Conservation (phyloP, 2,888 invertebrate species). For the Helobdella robusta region DNA sequence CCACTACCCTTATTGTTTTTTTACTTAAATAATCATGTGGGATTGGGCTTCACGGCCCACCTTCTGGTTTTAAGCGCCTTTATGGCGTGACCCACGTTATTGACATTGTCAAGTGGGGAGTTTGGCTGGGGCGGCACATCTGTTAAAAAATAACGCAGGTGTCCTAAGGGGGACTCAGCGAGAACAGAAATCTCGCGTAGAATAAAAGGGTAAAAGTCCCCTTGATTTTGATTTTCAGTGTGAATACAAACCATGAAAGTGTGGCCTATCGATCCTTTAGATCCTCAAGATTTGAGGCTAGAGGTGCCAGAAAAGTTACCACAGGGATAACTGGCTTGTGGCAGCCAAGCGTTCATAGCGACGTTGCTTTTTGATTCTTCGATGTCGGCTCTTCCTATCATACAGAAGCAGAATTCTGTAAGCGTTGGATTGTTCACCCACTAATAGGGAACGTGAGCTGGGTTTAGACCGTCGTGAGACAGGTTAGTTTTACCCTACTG, state of each 20-base stretch:
- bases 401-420: too few relatives aligned
- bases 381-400: conserved; percentile 66
- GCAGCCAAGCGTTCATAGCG: conserved; percentile 60
- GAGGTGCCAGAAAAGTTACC: conserved; percentile 65
- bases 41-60: too few relatives aligned
- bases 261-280: conserved; percentile 62
- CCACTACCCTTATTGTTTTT: conserved; percentile 56
- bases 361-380: conserved; percentile 64
- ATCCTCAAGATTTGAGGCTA: conserved; percentile 46
- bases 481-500: too few relatives aligned
- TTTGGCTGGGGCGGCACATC: conserved; percentile 63
- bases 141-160: conserved; percentile 59
- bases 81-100: too few relatives aligned
- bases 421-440: too few relatives aligned
- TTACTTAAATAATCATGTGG: conserved; percentile 54
- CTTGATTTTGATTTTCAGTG: conserved; percentile 62
- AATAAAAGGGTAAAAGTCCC: conserved; percentile 63
- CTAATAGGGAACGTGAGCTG: too few relatives aligned
- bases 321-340: conserved; percentile 63
- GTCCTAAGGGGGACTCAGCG: conserved; percentile 58
- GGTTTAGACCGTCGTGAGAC: too few relatives aligned
- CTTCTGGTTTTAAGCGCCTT: too few relatives aligned
- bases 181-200: conserved; percentile 53
- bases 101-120: too few relatives aligned
- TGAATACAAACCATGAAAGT: conserved; percentile 60